These are phyloP conservation scores for Pterocles burchelli DNA, from an alignment of 2,113 vertebrate genomes.

Conservation along the genomic window DNA sequence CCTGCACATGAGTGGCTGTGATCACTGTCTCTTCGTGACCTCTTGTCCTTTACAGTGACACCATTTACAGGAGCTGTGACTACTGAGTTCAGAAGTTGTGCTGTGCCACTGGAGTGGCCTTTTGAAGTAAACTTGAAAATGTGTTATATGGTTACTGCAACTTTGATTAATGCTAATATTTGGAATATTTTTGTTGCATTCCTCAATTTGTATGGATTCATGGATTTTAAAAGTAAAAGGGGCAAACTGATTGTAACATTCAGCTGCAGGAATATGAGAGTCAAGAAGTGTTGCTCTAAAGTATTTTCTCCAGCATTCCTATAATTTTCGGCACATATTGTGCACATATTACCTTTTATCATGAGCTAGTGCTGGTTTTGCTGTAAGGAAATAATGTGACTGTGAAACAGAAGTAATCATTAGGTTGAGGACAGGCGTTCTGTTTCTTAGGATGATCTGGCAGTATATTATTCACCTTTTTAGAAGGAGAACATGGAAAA, in stretches of 20 bases:
- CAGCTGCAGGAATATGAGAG: background rate
- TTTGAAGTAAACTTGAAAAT: background rate
- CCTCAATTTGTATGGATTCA: background rate
- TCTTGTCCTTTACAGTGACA: background rate
- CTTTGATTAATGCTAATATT: background rate
- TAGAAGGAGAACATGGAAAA: background rate
- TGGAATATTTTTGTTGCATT: background rate
- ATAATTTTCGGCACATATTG: background rate
- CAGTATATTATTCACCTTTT: background rate
- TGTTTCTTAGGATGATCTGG: background rate
- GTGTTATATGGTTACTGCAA: background rate
- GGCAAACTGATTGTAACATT: background rate
- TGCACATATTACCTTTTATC: background rate
- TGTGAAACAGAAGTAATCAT: background rate
- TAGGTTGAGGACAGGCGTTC: background rate
- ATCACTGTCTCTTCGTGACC: background rate
- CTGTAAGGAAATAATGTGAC: background rate
- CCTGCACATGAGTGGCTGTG: background rate
- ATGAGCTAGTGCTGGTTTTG: background rate
- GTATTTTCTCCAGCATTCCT: background rate
- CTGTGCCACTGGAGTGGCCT: background rate
- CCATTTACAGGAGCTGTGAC: background rate
- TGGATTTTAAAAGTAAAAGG: background rate
- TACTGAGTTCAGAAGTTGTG: background rate
- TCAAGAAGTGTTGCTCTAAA: background rate